Conservation (phyloP, 2,888 invertebrate species). For the Eremobia ochroleuca region DNA sequence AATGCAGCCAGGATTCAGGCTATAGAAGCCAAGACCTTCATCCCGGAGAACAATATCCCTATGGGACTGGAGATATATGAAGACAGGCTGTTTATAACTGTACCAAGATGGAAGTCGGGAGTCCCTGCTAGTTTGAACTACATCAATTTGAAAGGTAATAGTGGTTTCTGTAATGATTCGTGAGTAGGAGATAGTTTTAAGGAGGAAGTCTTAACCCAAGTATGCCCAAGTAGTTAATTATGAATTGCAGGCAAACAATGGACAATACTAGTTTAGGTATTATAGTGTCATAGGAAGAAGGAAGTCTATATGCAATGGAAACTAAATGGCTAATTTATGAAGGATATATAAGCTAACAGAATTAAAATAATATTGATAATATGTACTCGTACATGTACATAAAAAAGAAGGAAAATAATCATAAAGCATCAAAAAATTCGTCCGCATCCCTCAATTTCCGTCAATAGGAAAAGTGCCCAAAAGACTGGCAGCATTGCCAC, state of each 20-base stretch:
- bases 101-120: constrained; percentile 94
- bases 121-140: constrained; percentile 94
- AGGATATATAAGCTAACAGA: background rate
- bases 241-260: background rate
- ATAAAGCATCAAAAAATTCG: no score
- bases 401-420: no score
- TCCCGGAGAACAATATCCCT: constrained; percentile 94
- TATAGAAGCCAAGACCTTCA: constrained; percentile 91
- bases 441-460: no score
- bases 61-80: constrained; percentile 94
- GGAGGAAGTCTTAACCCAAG: background rate
- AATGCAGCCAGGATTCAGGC: constrained; percentile 91
- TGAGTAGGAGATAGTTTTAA: background rate
- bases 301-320: background rate
- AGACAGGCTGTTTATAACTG: constrained; percentile 93
- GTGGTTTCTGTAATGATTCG: background rate
- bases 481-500: no score
- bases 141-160: constrained; percentile 93
- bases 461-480: no score
- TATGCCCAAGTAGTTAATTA: background rate
- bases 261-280: background rate
- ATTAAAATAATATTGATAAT: no score
- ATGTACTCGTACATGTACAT: no score
- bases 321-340: background rate
- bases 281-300: background rate